Evolutionary conservation across 2,797 vertebrate genomes (phyloP), one percentile per base, ranked within the genome.

Genomic region (Urosaurus nigricauda): DNA sequence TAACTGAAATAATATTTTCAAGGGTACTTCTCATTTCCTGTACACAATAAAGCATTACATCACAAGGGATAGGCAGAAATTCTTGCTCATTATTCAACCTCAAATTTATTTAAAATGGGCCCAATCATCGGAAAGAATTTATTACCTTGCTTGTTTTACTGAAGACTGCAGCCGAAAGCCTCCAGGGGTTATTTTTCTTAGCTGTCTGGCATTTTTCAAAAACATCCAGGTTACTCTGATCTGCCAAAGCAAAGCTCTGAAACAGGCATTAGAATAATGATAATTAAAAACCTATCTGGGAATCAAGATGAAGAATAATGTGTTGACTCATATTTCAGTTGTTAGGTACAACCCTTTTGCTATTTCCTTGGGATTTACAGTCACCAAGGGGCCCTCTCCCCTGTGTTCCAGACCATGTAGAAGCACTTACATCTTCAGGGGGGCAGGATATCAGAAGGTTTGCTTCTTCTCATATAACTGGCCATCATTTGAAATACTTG

Each of bases 1-100:
- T 90, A 56, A 29, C 21, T 92, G 80, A 93, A 86, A 92, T 91
- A 85, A 60, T 35, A 77, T 84, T 91, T 91, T 88, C 87, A 80
- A 88, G 32, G 24, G 63, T 80, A 71, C 16, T 83, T 93, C 84
- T 53, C 24, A 86, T 37, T 91, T 87, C 74, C 73, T 80, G 77
- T 78, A 78, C 43, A 35, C 88, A 93, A 82, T 68, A 90, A 93
- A 85, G 85, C n/a, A 35, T 86, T 91, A 92, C 73, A 68, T 51
- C 93, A 80, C 56, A 88, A 89, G 6, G 26, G 73, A 79, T 91
- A 89, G 0, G 51, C 32, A 90, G 35, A 92, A 91, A 77, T 53
- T 63, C 9, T 65, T 92, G 53, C 82, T 32, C 82, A 73, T 90
- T 91, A 73, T 80, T 79, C n/a, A 70, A 5, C 83, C 88, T 92